Evolutionary conservation across 2,797 vertebrate genomes (phyloP), one percentile per base, ranked within the genome.

Genomic region (Lepus oiostolus): DNA sequence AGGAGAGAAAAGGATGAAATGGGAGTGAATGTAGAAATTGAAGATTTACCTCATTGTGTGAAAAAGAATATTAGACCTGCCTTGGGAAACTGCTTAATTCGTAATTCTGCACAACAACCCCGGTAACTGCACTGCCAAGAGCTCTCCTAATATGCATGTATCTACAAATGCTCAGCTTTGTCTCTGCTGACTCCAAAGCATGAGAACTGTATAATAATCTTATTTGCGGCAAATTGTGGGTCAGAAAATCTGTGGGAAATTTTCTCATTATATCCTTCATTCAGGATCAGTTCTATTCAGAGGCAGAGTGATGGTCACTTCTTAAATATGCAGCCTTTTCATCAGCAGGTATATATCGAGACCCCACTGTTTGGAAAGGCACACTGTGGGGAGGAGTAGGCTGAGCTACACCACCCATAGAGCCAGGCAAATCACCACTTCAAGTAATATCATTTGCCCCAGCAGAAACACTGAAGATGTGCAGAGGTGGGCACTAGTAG

Each of bases 1-100:
- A 87, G 22, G 77, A 90, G 42, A 90, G 88, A 92, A 93, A 94
- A 24, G 76, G 32, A 91, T 83, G 79, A 83, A 92, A 93, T 82
- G 72, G 50, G 93, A 96, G 47, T 71, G 63, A 82, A 88, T 77
- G 38, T 12, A 90, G 74, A 96, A 95, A 83, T 8, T 52, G 93
- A 93, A 94, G 76, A 67, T 67, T 67, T 67, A 62, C 58, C 76
- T 89, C 58, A 68, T 75, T 84, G 52, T 91, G 58, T 63, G 77
- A 67, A 68, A 86, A 60, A 67, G 71, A 84, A 68, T 65, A 85
- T 47, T 65, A 79, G 91, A 80, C 63, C 16, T 86, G 82, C 62
- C 62, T 71, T 88, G 77, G 42, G 77, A 94, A 85, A 8, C 50
- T 32, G 8, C 54, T 94, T 71, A 89, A 77, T 85, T 84, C 89